phyloP scores from a whole-genome alignment of 1,140 invertebrate species.

The Triops cancriformis region DNA sequence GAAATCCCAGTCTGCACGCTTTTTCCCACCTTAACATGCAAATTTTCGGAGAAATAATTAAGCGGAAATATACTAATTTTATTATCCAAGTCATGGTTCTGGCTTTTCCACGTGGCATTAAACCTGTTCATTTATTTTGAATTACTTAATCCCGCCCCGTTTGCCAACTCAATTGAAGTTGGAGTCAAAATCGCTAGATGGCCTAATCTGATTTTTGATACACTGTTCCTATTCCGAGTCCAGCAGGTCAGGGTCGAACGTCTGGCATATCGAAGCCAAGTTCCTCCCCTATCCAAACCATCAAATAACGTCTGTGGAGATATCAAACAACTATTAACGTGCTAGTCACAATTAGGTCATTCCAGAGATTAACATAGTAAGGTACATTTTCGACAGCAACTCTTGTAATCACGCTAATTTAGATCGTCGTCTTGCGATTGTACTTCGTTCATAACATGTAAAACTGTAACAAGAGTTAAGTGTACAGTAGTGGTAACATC shows the following conservation, averaged over 20 bases:
- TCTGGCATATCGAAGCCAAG: neutral
- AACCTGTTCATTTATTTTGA: neutral
- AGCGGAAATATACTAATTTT: too few relatives aligned
- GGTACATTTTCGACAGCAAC: neutral
- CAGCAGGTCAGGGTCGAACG: neutral
- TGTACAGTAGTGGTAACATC: neutral
- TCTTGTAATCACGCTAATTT: too few relatives aligned
- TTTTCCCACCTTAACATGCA: too few relatives aligned
- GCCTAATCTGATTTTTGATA: neutral
- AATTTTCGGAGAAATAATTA: too few relatives aligned
- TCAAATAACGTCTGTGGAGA: neutral
- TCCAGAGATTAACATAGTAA: slow-evolving; percentile 1
- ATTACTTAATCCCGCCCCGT: neutral
- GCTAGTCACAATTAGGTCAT: slow-evolving; percentile 13
- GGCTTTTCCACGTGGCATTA: neutral
- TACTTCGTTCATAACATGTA: too few relatives aligned
- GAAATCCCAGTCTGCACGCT: too few relatives aligned
- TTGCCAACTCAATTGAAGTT: neutral
- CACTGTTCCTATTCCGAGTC: neutral
- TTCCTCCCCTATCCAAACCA: slow-evolving; percentile 6
- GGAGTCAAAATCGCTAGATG: neutral
- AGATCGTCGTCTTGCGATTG: too few relatives aligned
- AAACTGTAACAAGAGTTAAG: too few relatives aligned
- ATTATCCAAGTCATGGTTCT: neutral
- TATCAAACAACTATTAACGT: neutral